Percentiles rank a stretch among this genome's conserved stretches.
Evolutionary conservation across 2,797 vertebrate genomes (phyloP).

Genomic region (Adelosebastes latens): DNA sequence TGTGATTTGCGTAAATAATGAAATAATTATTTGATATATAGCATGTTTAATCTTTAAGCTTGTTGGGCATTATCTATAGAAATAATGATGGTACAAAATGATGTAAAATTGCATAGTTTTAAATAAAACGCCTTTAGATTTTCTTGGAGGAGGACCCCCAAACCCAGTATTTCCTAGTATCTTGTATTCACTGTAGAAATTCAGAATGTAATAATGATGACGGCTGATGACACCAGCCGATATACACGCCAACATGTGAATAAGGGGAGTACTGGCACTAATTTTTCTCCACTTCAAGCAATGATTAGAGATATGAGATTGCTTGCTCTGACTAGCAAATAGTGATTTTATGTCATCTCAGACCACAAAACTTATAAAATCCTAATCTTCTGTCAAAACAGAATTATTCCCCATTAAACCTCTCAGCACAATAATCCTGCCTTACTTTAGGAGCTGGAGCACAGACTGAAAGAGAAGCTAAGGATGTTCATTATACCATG

Average conservation of each 20-base stretch:
- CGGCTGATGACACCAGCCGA: too few relatives aligned
- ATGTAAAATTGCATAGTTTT: too few relatives aligned
- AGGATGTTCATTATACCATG: background rate
- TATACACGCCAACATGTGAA: too few relatives aligned
- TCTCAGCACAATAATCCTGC: background rate
- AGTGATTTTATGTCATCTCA: background rate
- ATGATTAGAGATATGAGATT: background rate
- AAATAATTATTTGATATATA: too few relatives aligned
- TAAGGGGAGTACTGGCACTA: too few relatives aligned
- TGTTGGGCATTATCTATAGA: too few relatives aligned
- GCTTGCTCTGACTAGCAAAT: background rate
- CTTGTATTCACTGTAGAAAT: rapidly evolving
- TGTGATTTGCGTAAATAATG: background rate
- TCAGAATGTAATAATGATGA: too few relatives aligned
- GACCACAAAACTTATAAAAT: background rate
- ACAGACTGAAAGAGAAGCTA: background rate
- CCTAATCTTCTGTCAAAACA: background rate
- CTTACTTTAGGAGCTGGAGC: background rate
- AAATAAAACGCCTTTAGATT: rapidly evolving
- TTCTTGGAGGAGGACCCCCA: too few relatives aligned
- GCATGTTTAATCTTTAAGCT: too few relatives aligned
- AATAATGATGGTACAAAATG: too few relatives aligned
- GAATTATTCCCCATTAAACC: background rate
- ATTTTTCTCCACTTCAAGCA: too few relatives aligned
- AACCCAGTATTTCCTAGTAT: too few relatives aligned